Conservation (phyloP, 1,140 invertebrate genomes). For the Drosophila cardini region DNA sequence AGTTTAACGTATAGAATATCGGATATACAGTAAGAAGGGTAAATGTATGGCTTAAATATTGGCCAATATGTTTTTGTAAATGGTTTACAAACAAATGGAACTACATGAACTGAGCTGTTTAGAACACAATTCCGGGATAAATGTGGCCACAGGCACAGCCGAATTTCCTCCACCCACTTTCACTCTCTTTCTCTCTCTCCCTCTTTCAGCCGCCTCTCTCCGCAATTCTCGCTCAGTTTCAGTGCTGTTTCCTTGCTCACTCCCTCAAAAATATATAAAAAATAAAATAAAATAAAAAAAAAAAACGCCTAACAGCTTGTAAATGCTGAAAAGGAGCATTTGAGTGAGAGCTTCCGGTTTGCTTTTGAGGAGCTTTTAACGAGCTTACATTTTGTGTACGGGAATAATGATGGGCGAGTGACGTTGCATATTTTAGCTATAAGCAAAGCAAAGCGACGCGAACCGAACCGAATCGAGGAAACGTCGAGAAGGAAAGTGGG, state of each 20-base stretch:
- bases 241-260: neutral
- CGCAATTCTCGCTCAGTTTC: neutral
- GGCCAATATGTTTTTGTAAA: constrained; percentile 27
- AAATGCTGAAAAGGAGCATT: constrained; percentile 50
- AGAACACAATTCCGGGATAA: constrained; percentile 32
- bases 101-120: constrained; percentile 23
- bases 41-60: constrained; percentile 20
- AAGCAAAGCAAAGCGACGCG: constrained; percentile 16
- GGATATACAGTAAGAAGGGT: constrained; percentile 13
- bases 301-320: constrained; percentile 43
- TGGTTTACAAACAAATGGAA: constrained; percentile 18
- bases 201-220: neutral
- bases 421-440: constrained; percentile 66
- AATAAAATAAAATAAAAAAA: neutral
- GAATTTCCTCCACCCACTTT: neutral
- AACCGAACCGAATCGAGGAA: neutral
- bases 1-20: neutral
- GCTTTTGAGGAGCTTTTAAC: constrained; percentile 69
- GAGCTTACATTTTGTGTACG: constrained; percentile 63
- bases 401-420: constrained; percentile 68
- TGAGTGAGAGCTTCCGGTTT: constrained; percentile 53
- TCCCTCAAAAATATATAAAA: constrained; percentile 19
- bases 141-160: constrained; percentile 20
- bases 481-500: neutral
- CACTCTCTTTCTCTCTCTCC: neutral